Evolutionary conservation across 2,113 vertebrate species (phyloP).

Genomic region (Apteryx mantelli): DNA sequence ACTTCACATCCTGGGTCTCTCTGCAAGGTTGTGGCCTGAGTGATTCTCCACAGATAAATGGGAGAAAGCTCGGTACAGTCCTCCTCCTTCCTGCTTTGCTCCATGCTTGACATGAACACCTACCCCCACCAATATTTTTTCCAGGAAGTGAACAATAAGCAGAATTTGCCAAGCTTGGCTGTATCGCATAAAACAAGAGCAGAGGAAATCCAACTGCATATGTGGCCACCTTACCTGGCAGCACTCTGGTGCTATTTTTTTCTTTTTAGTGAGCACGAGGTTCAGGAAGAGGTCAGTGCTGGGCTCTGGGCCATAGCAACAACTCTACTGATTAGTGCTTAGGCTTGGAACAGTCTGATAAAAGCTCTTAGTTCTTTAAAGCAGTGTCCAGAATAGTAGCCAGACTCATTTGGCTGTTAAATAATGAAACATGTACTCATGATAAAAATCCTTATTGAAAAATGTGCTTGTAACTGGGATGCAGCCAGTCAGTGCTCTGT

Average conservation of each 20-base stretch:
- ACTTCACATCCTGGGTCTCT: background rate
- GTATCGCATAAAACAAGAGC: background rate
- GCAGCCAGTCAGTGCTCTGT: background rate
- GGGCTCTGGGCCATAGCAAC: background rate
- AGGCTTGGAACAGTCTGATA: background rate
- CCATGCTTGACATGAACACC: accelerated
- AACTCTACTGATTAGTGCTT: background rate
- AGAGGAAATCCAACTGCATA: background rate
- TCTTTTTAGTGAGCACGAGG: background rate
- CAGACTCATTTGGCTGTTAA: background rate
- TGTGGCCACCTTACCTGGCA: background rate
- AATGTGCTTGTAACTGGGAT: background rate
- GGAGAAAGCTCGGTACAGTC: background rate
- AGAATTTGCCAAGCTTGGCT: background rate
- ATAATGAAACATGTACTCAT: background rate
- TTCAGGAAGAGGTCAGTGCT: background rate
- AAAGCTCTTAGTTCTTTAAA: slow-evolving; percentile 16
- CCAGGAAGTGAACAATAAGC: background rate
- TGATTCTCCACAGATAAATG: background rate
- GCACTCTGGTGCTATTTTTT: background rate
- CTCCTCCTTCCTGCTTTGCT: background rate
- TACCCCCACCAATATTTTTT: background rate
- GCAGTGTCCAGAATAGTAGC: background rate
- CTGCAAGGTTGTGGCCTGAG: background rate
- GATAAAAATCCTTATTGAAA: slow-evolving; percentile 4